A percentile compares a stretch with the other conserved stretches of the same genome.
Conservation (phyloP, 2,888 invertebrate genomes). For the Tachina fera region DNA sequence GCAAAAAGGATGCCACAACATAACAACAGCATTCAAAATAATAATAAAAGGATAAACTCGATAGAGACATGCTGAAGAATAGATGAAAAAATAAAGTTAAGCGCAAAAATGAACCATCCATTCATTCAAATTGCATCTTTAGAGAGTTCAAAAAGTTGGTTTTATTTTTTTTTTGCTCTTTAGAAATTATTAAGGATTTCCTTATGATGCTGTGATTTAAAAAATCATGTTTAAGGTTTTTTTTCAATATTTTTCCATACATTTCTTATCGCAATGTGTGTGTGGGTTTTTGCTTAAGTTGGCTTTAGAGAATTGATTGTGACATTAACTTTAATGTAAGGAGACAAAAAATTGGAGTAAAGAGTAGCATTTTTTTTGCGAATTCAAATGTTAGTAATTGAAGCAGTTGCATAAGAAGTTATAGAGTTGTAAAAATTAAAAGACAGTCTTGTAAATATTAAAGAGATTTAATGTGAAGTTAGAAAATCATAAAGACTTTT, state of each 20-base stretch:
- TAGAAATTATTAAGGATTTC: conserved; percentile 60
- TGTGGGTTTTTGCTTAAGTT: neutral
- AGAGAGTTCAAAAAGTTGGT: conserved; percentile 54
- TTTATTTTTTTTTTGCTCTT: conserved; percentile 23
- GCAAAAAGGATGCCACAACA: conserved; percentile 49
- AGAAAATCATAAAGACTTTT: too few relatives aligned
- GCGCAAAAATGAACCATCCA: conserved; percentile 14
- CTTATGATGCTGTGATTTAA: conserved; percentile 56
- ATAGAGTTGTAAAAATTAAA: neutral
- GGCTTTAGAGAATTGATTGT: conserved; percentile 30
- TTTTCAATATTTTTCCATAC: neutral
- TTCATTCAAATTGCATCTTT: conserved; percentile 65
- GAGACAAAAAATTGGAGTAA: neutral
- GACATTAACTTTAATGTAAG: conserved; percentile 46
- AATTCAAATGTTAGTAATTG: neutral
- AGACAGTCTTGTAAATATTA: neutral
- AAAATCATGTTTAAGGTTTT: conserved; percentile 28
- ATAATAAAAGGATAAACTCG: conserved; percentile 27
- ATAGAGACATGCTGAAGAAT: conserved; percentile 16
- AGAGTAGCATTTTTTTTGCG: neutral
- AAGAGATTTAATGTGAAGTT: too few relatives aligned
- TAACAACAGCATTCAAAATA: neutral
- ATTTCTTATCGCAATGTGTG: neutral
- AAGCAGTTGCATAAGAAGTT: neutral
- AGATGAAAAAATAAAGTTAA: conserved; percentile 10